Base-by-base conservation (phyloP, 2,888 invertebrate genomes). In the Sarcophaga caerulescens region DNA sequence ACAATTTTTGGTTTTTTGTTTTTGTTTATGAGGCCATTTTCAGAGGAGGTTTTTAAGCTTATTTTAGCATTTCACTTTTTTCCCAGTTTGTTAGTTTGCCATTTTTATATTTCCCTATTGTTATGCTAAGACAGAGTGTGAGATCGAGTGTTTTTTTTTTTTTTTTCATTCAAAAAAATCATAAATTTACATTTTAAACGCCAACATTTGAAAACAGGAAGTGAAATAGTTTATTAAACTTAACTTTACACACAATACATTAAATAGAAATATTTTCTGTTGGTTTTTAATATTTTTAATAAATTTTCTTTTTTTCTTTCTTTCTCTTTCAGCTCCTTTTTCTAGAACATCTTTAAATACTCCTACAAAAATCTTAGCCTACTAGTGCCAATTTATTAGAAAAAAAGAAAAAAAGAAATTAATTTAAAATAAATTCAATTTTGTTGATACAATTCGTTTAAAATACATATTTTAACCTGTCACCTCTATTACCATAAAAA, bases 401-500 rank as follows among this genome's bases (percentile, higher is more conserved):
- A 35, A 35, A 35, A 35, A 35, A 8, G 5, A 35, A 35, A 35
- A 35, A 35, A 10, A 10, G 2, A 35, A 35, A 8, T 35, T 35
- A 35, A 35, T 35, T 35, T 35, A 10, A 35, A 35, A 35, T 35
- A 35, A 35, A 35, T 35, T 35, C 1, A 35, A 35, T 35, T 35
- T 35, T 35, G 35, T 35, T 35, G 35, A 35, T 35, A 35, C 8
- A 35, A 35, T 66, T 57, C 65, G 65, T 57, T 65, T 78, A 66
- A 52, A 47, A 11, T 47, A 52, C 14, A 17, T 52, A 52, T 52
- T 52, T 14, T 14, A 52, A 52, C 14, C 71, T 80, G 52, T 71
- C 87, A 76, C 66, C 78, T 74, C 60, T 76, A 82, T 70, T 74
- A 81, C 59, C 74, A 84, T 63, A 62, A 83, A 87, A 87, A 80